A percentile compares a stretch with the other conserved stretches of the same genome.
Evolutionary conservation across 2,797 vertebrate genomes (phyloP).

Genomic region (Tapirus indicus): DNA sequence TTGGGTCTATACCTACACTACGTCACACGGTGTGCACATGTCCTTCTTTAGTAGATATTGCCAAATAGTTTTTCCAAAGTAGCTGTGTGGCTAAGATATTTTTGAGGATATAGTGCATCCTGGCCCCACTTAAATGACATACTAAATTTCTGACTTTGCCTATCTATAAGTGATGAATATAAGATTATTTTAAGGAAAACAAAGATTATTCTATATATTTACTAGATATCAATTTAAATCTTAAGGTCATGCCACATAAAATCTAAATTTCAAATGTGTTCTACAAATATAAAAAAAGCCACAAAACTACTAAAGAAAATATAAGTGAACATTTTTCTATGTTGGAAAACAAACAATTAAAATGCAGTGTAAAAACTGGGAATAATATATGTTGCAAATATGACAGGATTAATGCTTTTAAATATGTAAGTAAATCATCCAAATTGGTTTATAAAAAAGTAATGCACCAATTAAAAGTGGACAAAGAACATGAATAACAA

Average conservation of each 20-base stretch:
- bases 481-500: background rate
- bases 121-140: no score
- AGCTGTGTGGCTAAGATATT: no score
- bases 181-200: background rate
- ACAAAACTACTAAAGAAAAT: conserved; percentile 3
- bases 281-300: background rate
- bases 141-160: no score
- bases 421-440: background rate
- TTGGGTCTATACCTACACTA: no score
- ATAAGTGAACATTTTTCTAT: background rate
- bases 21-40: no score
- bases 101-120: no score
- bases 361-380: background rate
- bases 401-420: background rate
- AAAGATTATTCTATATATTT: background rate
- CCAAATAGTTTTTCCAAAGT: no score
- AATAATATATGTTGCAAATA: background rate
- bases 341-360: background rate
- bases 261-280: background rate
- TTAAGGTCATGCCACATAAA: background rate
- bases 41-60: no score
- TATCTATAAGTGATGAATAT: background rate
- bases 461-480: conserved; percentile 4
- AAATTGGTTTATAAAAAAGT: conserved; percentile 5
- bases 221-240: background rate